Percentiles rank a stretch among this genome's conserved stretches.
Evolutionary conservation across 2,888 invertebrate genomes (phyloP).

Genomic region (Matsumyia berberina): DNA sequence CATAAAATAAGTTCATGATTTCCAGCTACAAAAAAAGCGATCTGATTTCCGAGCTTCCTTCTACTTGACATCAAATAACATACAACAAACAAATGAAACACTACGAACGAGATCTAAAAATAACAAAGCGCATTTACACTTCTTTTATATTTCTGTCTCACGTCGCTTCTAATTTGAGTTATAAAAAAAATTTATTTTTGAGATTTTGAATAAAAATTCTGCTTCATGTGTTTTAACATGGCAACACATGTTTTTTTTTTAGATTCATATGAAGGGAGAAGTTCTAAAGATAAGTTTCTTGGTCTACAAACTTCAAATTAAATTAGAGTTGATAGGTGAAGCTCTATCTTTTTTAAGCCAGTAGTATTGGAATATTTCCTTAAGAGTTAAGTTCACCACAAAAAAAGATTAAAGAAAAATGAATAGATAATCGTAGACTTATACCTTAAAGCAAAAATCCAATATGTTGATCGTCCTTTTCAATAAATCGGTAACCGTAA

Average conservation of each 20-base stretch:
- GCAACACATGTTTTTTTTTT: slow-evolving; percentile 54
- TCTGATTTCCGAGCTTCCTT: slow-evolving; percentile 3
- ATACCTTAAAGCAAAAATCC: slow-evolving; percentile 35
- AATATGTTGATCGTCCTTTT: neutral
- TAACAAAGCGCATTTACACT: slow-evolving; percentile 70
- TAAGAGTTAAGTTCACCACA: neutral
- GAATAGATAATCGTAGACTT: neutral
- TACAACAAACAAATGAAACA: slow-evolving; percentile 27
- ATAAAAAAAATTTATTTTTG: slow-evolving; percentile 64
- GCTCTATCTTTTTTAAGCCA: too few relatives aligned
- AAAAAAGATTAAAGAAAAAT: neutral
- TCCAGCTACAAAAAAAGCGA: slow-evolving; percentile 20
- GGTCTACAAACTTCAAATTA: neutral
- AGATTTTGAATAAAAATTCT: slow-evolving; percentile 47
- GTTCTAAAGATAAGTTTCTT: neutral
- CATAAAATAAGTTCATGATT: neutral
- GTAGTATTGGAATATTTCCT: too few relatives aligned
- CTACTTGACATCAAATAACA: slow-evolving; percentile 19
- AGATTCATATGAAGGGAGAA: slow-evolving; percentile 1
- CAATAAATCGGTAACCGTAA: slow-evolving; percentile 3
- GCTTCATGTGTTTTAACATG: slow-evolving; percentile 50
- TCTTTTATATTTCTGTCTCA: slow-evolving; percentile 39
- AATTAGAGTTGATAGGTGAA: neutral
- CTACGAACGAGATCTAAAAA: slow-evolving; percentile 66
- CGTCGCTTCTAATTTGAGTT: slow-evolving; percentile 41